Evolutionary conservation across 92 coral and sea anemone genomes (phyloP), one percentile per base, ranked within the genome.

Genomic region (Zoanthus sansibaricus): DNA sequence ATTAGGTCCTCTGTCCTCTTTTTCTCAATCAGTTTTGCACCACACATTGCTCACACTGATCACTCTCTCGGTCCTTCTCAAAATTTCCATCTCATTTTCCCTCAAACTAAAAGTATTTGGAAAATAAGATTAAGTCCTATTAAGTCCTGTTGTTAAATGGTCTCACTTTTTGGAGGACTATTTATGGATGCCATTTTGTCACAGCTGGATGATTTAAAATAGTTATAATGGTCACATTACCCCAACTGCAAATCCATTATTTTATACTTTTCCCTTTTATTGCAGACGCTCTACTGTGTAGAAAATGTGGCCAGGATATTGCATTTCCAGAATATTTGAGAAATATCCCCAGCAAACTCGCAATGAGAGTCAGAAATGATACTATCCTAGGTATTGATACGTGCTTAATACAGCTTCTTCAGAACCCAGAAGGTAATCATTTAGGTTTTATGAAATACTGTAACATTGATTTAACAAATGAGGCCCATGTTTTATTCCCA

Each of bases 301-400:
- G 99, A 88, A 91, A 88, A 17, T 97, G 99, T 94, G 99, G 99
- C 10, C 96, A 93, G 64, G 93, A 85, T 68, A 85, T 97, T 62
- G 91, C 95, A 10, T 82, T 76, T 14, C 89, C 91, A 70, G 88
- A 89, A 21, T 90, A 97, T 44, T 82, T 97, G n/a, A 75, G 86
- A 11, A 91, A 90, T 73, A 79, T 91, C 32, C 96, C 93, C 55
- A 97, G 99, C 49, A 88, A 92, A 18, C 92, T 92, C 79, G 97
- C 99, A 9, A 78, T 97, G 61, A 82, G 94, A n/a, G 94, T 92
- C 85, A 95, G 98, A 82, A 97, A 97, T 97, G 97, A 91, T 82
- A 93, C 99, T 9, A 76, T 94, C 20, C 91, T 97, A 14, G 97
- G 97, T 15, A 93, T 87, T 48, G 86, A 92, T 45, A 88, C 88